These are phyloP conservation scores for Cyprinodon diabolis DNA, from an alignment of 2,797 vertebrate species.

Conservation along the genomic window DNA sequence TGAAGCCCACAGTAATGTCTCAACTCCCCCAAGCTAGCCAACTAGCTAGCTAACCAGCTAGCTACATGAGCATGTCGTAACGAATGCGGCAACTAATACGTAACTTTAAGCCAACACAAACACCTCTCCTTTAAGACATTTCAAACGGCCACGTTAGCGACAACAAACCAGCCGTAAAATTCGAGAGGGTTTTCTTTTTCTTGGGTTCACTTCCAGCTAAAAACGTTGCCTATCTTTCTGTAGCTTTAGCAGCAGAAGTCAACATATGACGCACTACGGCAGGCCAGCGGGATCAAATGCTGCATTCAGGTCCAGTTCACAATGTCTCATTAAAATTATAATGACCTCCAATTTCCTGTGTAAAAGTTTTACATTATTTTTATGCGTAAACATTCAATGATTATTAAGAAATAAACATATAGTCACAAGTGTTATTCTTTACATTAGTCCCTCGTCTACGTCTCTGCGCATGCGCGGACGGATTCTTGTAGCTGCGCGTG, in stretches of 20 bases:
- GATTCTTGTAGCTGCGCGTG: neutral
- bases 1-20: slow-evolving; percentile 60
- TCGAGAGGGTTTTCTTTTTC: neutral
- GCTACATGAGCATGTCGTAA: slow-evolving; percentile 54
- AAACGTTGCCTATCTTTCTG: slow-evolving; percentile 35
- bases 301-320: slow-evolving; percentile 20
- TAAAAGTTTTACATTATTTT: no score
- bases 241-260: slow-evolving; percentile 53
- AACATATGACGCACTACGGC: slow-evolving; percentile 78
- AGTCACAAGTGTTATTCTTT: neutral
- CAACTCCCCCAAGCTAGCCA: slow-evolving; percentile 37
- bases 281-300: slow-evolving; percentile 35
- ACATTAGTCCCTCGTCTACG: slow-evolving; percentile 36
- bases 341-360: no score
- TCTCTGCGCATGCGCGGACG: slow-evolving; percentile 37
- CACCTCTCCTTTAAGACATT: neutral
- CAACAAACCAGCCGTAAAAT: neutral
- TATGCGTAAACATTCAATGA: neutral
- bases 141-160: neutral
- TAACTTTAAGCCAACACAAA: slow-evolving; percentile 6
- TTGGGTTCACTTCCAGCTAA: slow-evolving; percentile 11
- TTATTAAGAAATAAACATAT: neutral
- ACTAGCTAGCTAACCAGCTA: slow-evolving; percentile 54
- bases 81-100: slow-evolving; percentile 15
- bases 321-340: neutral